Percentiles rank a stretch among this genome's conserved stretches.
Evolutionary conservation across 2,113 vertebrate species (phyloP).

Genomic region (Platysternon megacephalum): DNA sequence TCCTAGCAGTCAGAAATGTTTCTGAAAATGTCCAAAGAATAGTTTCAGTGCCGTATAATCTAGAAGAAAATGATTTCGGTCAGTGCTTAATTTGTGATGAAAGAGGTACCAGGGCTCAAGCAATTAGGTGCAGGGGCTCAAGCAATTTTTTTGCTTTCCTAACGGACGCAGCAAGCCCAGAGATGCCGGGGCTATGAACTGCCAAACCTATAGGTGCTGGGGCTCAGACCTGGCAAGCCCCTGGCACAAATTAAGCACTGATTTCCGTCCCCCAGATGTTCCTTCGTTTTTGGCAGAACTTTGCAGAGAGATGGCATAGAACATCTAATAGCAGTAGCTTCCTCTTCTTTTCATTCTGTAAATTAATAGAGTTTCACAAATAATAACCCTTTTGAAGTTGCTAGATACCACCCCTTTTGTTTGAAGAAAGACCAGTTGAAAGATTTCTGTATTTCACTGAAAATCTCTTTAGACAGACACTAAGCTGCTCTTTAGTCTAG

Average conservation of each 20-base stretch:
- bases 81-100: background rate
- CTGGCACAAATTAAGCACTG: background rate
- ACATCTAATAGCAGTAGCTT: background rate
- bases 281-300: background rate
- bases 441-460: background rate
- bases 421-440: background rate
- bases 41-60: background rate
- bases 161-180: background rate
- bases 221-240: background rate
- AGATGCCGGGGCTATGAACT: background rate
- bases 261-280: background rate
- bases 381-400: background rate
- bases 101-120: background rate
- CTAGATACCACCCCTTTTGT: background rate
- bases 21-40: background rate
- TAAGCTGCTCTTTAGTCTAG: background rate
- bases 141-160: background rate
- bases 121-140: background rate
- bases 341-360: background rate
- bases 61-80: background rate
- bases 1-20: background rate
- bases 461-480: background rate
- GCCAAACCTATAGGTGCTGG: background rate
- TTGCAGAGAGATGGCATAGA: background rate
- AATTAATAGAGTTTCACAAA: background rate